Evolutionary conservation across 2,113 vertebrate species (phyloP).

Genomic region (Rhineura floridana): DNA sequence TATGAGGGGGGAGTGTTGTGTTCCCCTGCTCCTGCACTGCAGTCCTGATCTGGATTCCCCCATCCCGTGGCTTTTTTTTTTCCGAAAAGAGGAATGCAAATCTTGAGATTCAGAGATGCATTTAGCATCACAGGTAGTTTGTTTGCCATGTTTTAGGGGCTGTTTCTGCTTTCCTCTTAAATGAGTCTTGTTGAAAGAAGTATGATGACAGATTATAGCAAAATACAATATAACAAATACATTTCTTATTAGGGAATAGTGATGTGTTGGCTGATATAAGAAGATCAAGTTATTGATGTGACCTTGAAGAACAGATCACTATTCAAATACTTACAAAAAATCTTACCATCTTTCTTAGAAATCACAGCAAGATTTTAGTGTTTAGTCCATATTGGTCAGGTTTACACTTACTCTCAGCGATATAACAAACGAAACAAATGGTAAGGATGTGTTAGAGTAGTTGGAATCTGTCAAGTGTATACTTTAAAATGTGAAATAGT

Average conservation of each 20-base stretch:
- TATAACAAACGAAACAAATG: background rate
- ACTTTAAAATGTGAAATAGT: constrained; percentile 5
- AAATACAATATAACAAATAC: background rate
- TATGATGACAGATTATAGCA: constrained; percentile 1
- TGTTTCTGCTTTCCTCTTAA: background rate
- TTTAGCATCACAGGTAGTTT: background rate
- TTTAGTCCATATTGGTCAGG: background rate
- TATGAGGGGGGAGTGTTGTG: too few species aligned
- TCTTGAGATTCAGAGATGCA: background rate
- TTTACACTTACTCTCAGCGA: background rate
- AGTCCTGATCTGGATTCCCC: background rate
- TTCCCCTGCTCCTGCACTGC: background rate
- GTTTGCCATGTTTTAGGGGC: background rate
- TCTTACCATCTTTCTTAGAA: background rate
- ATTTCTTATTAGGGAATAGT: background rate
- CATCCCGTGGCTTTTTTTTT: background rate
- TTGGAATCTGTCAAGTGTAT: background rate
- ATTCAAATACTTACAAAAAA: background rate
- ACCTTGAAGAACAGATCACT: background rate
- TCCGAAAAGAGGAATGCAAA: background rate
- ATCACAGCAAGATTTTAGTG: background rate
- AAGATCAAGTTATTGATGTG: background rate
- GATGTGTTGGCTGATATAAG: background rate
- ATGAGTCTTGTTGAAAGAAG: background rate
- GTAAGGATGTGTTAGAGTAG: background rate